Evolutionary conservation across 2,797 vertebrate genomes (phyloP).

Genomic region (Coluber constrictor): DNA sequence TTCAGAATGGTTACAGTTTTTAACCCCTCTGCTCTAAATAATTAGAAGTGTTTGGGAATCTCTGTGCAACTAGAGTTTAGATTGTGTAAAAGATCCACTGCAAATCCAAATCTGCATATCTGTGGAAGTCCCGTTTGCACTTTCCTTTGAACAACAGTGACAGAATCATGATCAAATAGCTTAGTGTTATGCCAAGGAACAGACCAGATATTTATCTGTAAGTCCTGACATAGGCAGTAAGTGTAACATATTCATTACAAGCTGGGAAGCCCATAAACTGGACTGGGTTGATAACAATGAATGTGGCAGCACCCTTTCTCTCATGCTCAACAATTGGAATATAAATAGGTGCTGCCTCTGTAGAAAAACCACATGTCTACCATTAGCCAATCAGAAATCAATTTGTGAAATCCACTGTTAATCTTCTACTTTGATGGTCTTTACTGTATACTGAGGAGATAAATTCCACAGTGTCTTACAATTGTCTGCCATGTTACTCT

Average conservation of each 20-base stretch:
- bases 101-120: neutral
- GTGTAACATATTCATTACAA: neutral
- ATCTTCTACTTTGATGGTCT: neutral
- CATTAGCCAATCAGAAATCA: neutral
- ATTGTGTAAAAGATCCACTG: neutral
- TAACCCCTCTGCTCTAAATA: neutral
- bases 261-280: neutral
- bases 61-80: neutral
- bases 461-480: neutral
- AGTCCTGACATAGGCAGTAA: neutral
- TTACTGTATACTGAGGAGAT: neutral
- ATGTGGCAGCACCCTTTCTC: neutral
- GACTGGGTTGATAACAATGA: neutral
- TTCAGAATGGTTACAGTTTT: neutral
- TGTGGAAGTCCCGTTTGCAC: neutral
- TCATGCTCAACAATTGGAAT: neutral
- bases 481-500: neutral
- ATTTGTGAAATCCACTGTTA: neutral
- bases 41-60: neutral
- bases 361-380: neutral
- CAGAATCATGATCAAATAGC: neutral
- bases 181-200: neutral
- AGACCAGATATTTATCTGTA: neutral
- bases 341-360: neutral
- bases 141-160: neutral